Conservation (phyloP, 2,113 vertebrate genomes). For the Corythornis madagascariensis region DNA sequence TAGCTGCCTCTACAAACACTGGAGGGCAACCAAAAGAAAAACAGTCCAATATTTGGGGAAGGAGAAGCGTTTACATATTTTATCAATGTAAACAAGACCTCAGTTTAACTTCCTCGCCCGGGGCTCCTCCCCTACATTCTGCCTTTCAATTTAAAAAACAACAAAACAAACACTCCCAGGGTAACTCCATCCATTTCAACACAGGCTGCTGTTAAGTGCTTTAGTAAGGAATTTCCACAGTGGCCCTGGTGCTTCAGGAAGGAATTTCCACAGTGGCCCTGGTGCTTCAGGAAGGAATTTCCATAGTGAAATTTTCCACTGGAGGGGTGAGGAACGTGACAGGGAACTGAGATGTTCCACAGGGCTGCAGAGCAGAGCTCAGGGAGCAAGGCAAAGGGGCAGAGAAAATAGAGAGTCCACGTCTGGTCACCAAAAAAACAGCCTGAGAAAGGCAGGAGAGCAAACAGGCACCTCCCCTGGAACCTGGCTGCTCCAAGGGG, state of each 20-base stretch:
- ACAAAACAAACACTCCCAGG: not conserved
- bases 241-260: not conserved
- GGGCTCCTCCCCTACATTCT: not conserved
- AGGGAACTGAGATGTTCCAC: not conserved
- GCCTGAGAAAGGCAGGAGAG: accelerated
- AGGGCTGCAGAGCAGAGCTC: not conserved
- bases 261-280: too few species aligned
- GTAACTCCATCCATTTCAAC: not conserved
- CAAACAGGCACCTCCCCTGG: not conserved
- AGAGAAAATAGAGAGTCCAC: not conserved
- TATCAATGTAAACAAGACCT: not conserved
- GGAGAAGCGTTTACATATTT: not conserved
- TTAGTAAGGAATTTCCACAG: not conserved
- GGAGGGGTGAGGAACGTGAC: not conserved
- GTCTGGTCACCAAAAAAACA: not conserved
- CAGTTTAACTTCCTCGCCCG: not conserved
- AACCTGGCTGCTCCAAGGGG: accelerated
- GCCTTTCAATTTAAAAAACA: not conserved
- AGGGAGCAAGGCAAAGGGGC: not conserved
- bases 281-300: not conserved
- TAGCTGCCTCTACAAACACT: conserved; percentile 3
- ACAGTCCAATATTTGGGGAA: not conserved
- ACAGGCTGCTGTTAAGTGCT: not conserved
- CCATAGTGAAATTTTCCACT: not conserved
- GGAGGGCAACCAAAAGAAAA: not conserved